Base-by-base conservation (phyloP, 2,888 invertebrate genomes). In the Himalopsyche kuldschensis region DNA sequence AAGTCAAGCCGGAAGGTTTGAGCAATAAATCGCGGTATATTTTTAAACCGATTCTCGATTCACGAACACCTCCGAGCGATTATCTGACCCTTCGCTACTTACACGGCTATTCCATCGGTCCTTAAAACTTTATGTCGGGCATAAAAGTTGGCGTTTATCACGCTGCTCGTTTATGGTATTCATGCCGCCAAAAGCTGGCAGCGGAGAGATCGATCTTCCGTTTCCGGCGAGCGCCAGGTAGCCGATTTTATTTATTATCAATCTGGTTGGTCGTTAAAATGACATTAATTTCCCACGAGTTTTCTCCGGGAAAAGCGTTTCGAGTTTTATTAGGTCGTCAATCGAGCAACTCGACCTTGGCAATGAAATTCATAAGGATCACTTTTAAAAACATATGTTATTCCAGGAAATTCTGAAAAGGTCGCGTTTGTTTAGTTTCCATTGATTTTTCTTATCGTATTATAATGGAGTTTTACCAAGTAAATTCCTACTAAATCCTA, bases 141-240 rank as follows among this genome's bases (percentile, higher is more conserved):
- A 82, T 85, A 84, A 85, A 85, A 83, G 82, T 76, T 79, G 81
- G 81, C 81, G 83, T 83, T 85, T 85, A 85, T 85, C 85, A 85
- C 85, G 69, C 80, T 41, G 48, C 63, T n/a, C 31, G 83, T 83
- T 35, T 75, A 76, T 30, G 69, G 31, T 75, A 11, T 20, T 32
- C 20, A 30, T 48, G 47, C 63, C 47, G 46, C 32, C 55, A 76
- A 20, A 30, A 69, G 55, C 47, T 75, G 46, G 46, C 48, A 31
- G 24, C 79, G 27, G 55, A 55, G 41, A 55, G 55, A 55, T 55
- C 31, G 35, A 32, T 41, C 35, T 32, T 24, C 11, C 32, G 77
- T 20, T 35, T 35, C n/a, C 32, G 41, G 41, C 35, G 17, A 24
- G 55, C 41, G 15, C 41, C 79, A 79, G 79, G 79, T 78, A 81